Evolutionary conservation across 1,140 invertebrate species (phyloP).

Genomic region (Leptinotarsa lineolata): DNA sequence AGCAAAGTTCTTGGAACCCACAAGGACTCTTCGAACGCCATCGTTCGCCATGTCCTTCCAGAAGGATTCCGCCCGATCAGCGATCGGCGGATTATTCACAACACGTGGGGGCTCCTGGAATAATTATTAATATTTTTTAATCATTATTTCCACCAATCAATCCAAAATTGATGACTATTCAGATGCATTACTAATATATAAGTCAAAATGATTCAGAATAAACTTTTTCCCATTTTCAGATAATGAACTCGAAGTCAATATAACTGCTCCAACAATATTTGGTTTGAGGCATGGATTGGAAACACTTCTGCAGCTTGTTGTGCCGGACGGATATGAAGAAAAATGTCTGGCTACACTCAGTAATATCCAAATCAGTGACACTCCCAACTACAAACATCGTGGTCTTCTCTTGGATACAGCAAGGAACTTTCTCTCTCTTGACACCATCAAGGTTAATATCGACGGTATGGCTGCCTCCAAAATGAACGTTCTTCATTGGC

Average conservation of each 20-base stretch:
- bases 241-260: slow-evolving; percentile 60
- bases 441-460: slow-evolving; percentile 68
- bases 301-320: slow-evolving; percentile 72
- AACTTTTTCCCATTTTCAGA: slow-evolving; percentile 52
- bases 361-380: slow-evolving; percentile 64
- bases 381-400: slow-evolving; percentile 70
- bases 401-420: slow-evolving; percentile 77
- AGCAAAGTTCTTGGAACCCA: too few relatives aligned
- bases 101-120: too few relatives aligned
- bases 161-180: too few relatives aligned
- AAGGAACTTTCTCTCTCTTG: slow-evolving; percentile 73
- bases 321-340: slow-evolving; percentile 46
- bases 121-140: too few relatives aligned
- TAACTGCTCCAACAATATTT: slow-evolving; percentile 69
- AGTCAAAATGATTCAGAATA: background rate
- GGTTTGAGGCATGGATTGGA: slow-evolving; percentile 78
- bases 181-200: too few relatives aligned
- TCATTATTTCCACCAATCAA: too few relatives aligned
- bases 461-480: slow-evolving; percentile 83
- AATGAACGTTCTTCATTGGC: slow-evolving; percentile 86
- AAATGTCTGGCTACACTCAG: slow-evolving; percentile 57
- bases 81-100: too few relatives aligned
- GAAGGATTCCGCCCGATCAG: too few relatives aligned
- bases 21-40: too few relatives aligned
- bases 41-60: too few relatives aligned